A percentile compares a stretch with the other conserved stretches of the same genome.
These are phyloP conservation scores for Cebidichthys violaceus DNA, from an alignment of 2,113 vertebrate species.

Conservation along the genomic window DNA sequence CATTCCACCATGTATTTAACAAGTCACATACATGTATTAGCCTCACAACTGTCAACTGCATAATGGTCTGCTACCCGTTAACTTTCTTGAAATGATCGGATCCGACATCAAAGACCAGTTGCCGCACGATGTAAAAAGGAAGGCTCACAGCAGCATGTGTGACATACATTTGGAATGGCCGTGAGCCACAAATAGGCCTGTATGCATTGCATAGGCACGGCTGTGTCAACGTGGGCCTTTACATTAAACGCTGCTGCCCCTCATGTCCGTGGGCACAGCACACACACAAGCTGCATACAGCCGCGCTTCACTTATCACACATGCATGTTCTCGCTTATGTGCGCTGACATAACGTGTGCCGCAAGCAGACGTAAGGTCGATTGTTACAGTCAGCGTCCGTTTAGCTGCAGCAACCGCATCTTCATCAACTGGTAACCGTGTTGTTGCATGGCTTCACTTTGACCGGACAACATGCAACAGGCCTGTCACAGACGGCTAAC, in stretches of 20 bases:
- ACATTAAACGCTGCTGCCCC: conserved; percentile 39
- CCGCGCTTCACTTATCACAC: not conserved
- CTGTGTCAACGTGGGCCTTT: conserved; percentile 71
- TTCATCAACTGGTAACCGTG: not conserved
- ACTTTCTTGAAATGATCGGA: not conserved
- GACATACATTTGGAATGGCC: not conserved
- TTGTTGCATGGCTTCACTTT: conserved; percentile 55
- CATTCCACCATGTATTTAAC: not conserved
- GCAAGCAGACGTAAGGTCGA: not conserved
- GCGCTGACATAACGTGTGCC: not conserved
- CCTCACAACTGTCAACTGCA: not conserved
- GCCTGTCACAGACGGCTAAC: conserved; percentile 70
- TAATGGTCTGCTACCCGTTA: too few relatives aligned
- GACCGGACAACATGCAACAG: conserved; percentile 72
- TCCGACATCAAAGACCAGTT: conserved; percentile 15
- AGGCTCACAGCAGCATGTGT: conserved; percentile 5
- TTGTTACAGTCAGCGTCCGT: not conserved
- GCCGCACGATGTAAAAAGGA: not conserved
- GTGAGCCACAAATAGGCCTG: conserved; percentile 40
- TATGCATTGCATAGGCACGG: conserved; percentile 38
- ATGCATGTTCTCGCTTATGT: not conserved
- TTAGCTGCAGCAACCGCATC: not conserved
- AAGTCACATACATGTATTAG: not conserved
- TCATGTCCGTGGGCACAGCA: conserved; percentile 30
- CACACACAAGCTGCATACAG: not conserved